Conservation (phyloP, 2,888 invertebrate species). For the Mylabris sibirica region DNA sequence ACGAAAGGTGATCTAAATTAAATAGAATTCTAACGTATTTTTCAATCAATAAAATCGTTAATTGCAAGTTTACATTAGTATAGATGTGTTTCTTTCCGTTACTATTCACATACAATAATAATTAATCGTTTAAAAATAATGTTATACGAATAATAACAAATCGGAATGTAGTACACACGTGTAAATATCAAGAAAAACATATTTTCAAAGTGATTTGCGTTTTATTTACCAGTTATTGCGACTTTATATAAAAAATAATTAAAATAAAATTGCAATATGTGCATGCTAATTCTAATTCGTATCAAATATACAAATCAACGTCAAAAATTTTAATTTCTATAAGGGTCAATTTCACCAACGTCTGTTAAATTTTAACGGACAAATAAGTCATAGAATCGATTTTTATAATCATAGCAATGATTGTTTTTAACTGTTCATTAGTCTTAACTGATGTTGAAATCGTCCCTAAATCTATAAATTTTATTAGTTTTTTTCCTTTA, state of each 20-base stretch:
- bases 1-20: too few species aligned
- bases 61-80: background rate
- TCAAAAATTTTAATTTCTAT: too few species aligned
- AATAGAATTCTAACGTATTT: too few species aligned
- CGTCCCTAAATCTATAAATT: too few species aligned
- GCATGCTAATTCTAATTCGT: too few species aligned
- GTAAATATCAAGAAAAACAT: background rate
- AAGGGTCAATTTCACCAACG: too few species aligned
- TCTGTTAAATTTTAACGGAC: too few species aligned
- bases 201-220: background rate
- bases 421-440: too few species aligned
- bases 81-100: background rate
- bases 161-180: background rate
- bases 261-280: background rate
- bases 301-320: too few species aligned
- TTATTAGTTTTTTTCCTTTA: background rate
- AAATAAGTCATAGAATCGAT: too few species aligned
- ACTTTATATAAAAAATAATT: background rate
- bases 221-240: background rate
- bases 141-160: background rate
- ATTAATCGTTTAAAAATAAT: background rate
- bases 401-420: too few species aligned
- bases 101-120: slow-evolving; percentile 2
- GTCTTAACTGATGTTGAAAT: too few species aligned
- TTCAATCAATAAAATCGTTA: background rate